Evolutionary conservation across 2,113 vertebrate species (phyloP), one percentile per base, ranked within the genome.

Genomic region (zebrafish (Danio rerio)): DNA sequence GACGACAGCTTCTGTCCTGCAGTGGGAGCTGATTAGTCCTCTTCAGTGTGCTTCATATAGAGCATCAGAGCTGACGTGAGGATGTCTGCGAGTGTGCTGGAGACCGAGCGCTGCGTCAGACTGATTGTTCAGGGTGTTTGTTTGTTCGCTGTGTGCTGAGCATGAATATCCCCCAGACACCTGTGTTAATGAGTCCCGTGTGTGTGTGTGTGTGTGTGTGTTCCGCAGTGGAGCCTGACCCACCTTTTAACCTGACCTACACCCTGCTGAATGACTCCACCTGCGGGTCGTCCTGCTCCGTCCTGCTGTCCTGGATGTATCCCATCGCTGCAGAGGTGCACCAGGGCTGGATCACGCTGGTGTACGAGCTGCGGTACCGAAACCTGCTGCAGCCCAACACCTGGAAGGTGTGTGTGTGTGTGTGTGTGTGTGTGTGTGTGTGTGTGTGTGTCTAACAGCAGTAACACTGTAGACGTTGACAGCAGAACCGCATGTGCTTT

Each of bases 291-390:
- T 88, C 93, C 0, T 89, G 88, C 69, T 87, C 79, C 0, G 85
- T 68, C 0, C 47, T 80, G 40, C 85, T 95, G 68, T 89, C 91
- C 59, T 95, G 94, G 94, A 59, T 31, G 16, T 91, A 93, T 83
- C 94, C 94, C 21, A 84, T 81, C 5, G 91, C 92, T 0, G 59
- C 84, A 0, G 87, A 91, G 70, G 89, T 95, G 50, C 84, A 90
- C 47, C 89, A 90, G 2, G 93, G 92, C 5, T 95, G 94, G 94
- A 92, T 95, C 85, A 94, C 94, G 0, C 92, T 95, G 55, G 50
- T 88, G 52, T 92, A 93, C 31, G 93, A 95, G 88, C 89, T 95
- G 63, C 92, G 93, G 78, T 95, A 92, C 90, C 49, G 92, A 42
- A 80, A 72, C 0, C 12, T 91, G 0, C 63, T 74, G 0, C 88